These are phyloP conservation scores for Ochlodes sylvanus DNA, from an alignment of 2,888 invertebrate genomes.

Conservation along the genomic window DNA sequence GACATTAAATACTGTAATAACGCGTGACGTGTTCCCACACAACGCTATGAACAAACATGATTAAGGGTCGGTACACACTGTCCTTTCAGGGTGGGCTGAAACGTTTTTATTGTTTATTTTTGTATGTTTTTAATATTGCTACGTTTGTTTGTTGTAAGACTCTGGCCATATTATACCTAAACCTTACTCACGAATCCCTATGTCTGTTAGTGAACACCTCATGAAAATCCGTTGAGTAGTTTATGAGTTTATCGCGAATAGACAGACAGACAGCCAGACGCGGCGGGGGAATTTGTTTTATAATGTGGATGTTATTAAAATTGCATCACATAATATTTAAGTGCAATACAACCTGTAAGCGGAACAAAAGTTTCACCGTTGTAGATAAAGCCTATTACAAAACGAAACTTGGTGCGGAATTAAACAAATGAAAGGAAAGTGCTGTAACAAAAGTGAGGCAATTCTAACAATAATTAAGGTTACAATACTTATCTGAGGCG, in stretches of 20 bases:
- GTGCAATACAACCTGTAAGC: slow-evolving; percentile 11
- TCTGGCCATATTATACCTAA: too few relatives aligned
- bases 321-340: slow-evolving; percentile 6
- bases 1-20: slow-evolving; percentile 4
- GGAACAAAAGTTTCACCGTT: slow-evolving; percentile 15
- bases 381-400: slow-evolving; percentile 41
- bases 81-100: not conserved
- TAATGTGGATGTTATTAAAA: not conserved
- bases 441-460: slow-evolving; percentile 55
- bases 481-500: slow-evolving; percentile 58
- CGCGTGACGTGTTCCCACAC: slow-evolving; percentile 2
- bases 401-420: slow-evolving; percentile 46
- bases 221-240: too few relatives aligned
- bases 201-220: too few relatives aligned
- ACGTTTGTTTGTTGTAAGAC: too few relatives aligned
- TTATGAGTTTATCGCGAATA: too few relatives aligned
- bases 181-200: too few relatives aligned
- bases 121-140: too few relatives aligned
- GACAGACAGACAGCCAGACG: too few relatives aligned
- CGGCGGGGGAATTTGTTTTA: too few relatives aligned
- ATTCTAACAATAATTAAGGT: slow-evolving; percentile 66
- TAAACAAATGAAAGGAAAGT: slow-evolving; percentile 48
- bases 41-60: not conserved
- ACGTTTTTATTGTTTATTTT: not conserved
- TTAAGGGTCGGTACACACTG: not conserved